Base-by-base conservation (phyloP, 1,140 invertebrate genomes). In the Cotesia typhae region DNA sequence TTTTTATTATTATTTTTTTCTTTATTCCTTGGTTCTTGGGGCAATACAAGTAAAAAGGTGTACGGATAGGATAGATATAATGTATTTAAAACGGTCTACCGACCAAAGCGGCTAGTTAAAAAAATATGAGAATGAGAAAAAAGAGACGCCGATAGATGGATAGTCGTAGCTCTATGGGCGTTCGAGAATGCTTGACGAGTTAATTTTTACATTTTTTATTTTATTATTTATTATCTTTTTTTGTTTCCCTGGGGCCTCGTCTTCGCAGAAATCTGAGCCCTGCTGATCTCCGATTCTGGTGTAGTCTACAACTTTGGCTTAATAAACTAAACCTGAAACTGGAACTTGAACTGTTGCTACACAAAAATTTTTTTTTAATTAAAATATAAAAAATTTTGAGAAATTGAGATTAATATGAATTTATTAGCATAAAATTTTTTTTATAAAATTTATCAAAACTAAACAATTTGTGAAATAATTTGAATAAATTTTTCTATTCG, bases 141-240 rank as follows among this genome's bases (percentile, higher is more conserved):
- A 37, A 63, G 60, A 63, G 14, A 63, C 5, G 12, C 14, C 60
- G 36, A 38, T 38, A 36, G 60, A 63, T 63, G 28, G 53, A 63
- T 63, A 38, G 60, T 6, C 35, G 12, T 12, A 38, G 36, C 60
- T 66, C 51, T 20, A 20, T 17, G 41, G 20, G 14, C 64, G 28
- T 68, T 67, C 66, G 41, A 59, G 28, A 36, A 65, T 37, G 63
- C 17, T 70, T 61, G 28, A 63, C 57, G 51, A 41, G 38, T 61
- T 53, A 63, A 47, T 52, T 70, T 60, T 65, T 72, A 36, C 28
- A 63, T 61, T 67, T 67, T 61, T 69, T 57, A 51, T 68, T 57
- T 28, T 28, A 28, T 28, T 28, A 28, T 28, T 28, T 28, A 28
- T 28, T 28, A 28, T 28, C 3, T 28, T 28, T 28, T 47, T 28